Percentiles rank a stretch among this genome's conserved stretches.
Conservation (phyloP, 2,797 vertebrate species). For the Platyrinchus mystaceus region DNA sequence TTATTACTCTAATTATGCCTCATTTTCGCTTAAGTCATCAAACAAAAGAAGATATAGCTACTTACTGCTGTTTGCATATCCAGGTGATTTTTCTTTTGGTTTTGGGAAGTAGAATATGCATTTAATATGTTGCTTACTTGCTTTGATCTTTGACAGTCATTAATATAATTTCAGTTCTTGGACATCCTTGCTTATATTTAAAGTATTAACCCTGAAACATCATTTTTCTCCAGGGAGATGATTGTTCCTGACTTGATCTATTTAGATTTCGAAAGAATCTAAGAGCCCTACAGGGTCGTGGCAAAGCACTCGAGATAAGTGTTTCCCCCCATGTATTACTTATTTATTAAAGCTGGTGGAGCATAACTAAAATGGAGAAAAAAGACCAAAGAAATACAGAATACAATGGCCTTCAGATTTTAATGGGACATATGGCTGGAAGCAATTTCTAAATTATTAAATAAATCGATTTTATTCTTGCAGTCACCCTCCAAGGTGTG, state of each 20-base stretch:
- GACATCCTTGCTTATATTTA: constrained; percentile 18
- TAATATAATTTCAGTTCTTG: constrained; percentile 30
- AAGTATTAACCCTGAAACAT: constrained; percentile 47
- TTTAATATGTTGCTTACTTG: constrained; percentile 33
- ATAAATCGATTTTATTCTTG: constrained; percentile 79
- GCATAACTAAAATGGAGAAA: constrained; percentile 79
- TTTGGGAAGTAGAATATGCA: not conserved
- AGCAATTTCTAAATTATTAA: constrained; percentile 86
- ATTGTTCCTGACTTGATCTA: constrained; percentile 69
- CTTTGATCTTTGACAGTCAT: not conserved
- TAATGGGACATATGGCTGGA: constrained; percentile 81
- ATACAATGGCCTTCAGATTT: constrained; percentile 81
- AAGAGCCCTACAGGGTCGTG: constrained; percentile 67
- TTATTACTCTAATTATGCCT: not conserved
- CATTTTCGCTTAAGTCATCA: not conserved
- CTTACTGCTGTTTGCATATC: not conserved
- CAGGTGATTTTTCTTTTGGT: constrained; percentile 22
- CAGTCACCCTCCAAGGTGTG: constrained; percentile 74
- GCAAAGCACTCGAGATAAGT: constrained; percentile 76
- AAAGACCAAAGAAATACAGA: constrained; percentile 74
- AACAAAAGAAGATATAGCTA: not conserved
- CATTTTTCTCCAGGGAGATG: constrained; percentile 50
- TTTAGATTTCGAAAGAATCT: constrained; percentile 73
- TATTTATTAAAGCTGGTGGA: constrained; percentile 83
- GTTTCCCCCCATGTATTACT: constrained; percentile 74